Base-by-base conservation (phyloP, 2,888 invertebrate genomes). In the Notocelia uddmanniana region DNA sequence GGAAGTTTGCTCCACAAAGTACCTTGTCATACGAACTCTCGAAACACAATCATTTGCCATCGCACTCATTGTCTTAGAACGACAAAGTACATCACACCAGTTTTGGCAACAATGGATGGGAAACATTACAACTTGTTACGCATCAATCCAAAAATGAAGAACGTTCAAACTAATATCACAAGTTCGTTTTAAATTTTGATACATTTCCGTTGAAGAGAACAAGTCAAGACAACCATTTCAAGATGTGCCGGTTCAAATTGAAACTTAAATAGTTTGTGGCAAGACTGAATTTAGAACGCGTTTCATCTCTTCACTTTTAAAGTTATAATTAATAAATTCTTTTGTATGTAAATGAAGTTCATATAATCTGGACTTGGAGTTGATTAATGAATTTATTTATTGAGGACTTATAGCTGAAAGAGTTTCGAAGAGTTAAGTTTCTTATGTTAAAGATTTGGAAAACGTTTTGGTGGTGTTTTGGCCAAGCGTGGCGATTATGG, bases 21-120 rank as follows among this genome's bases (percentile, higher is more conserved):
- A 15, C 15, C 41, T 13, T 41, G 41, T 41, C 41, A 5, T 0
- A 41, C 37, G 11, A 41, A 37, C 26, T 26, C 26, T 26, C 2
- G 11, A 15, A 50, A 19, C 10, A 57, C 23, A 57, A 18, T 31
- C 18, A 23, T 23, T 60, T 45, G 21, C 54, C 23, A 26, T 23
- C 41, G 13, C 2, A n/a, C 18, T 13, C 13, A 37, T 19, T 15
- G 58, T 37, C 8, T 37, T 41, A 59, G 21, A 37, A 34, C 19
- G 57, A 58, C 34, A 23, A 60, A 23, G 26, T 62, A 48, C 50
- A 31, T 50, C 41, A 15, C 19, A 50, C 21, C 23, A 45, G 57
- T 63, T 63, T 41, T 48, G 9, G 34, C 57, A 64, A 64, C 63
- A 69, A 69, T 69, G 37, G 34, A 23, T 69, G 63, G 34, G 37